Base-by-base conservation (phyloP, 1,140 invertebrate genomes). In the Cepaea nemoralis region DNA sequence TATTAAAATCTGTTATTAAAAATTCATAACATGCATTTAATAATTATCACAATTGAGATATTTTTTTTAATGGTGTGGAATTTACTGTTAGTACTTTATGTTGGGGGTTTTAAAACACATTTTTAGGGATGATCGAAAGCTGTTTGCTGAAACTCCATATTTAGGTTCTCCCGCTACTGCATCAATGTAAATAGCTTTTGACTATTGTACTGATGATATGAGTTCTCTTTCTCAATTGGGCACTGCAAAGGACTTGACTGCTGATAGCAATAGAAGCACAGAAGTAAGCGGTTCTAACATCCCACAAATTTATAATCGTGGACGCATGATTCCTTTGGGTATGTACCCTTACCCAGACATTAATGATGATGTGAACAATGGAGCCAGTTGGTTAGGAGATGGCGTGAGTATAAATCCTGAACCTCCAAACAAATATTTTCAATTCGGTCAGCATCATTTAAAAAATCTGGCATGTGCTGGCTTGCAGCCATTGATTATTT, bases 321-420 rank as follows among this genome's bases (percentile, higher is more conserved):
- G 77, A 19, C 66, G 66, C n/a, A 33, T 69, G 66, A 33, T 27
- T n/a, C 39, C 35, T 8, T 66, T 37, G n/a, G 37, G 31, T 69
- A 31, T 35, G 3, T 37, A 59, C 40, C 3, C 35, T 35, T n/a
- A 67, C 1, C 39, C 77, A 82, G 86, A 87, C 76, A 86, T 85
- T 83, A 86, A 82, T 77, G 94, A 94, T 75, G 94, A 94, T 91
- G 94, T 94, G 91, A 93, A 93, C 92, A 90, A 88, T 74, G 80
- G 83, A 83, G 84, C 84, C 63, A 42, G 83, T 39, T 89, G 88
- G 88, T 84, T 82, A 42, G 88, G 88, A 71, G 86, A 87, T 69
- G 85, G 88, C 88, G 90, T 90, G 85, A 90, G 88, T 91, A 89
- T 87, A 85, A 83, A 85, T 88, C 42, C 71, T 74, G 31, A 35